Conservation (phyloP, 2,113 vertebrate species). For the Craseonycteris thonglongyai region DNA sequence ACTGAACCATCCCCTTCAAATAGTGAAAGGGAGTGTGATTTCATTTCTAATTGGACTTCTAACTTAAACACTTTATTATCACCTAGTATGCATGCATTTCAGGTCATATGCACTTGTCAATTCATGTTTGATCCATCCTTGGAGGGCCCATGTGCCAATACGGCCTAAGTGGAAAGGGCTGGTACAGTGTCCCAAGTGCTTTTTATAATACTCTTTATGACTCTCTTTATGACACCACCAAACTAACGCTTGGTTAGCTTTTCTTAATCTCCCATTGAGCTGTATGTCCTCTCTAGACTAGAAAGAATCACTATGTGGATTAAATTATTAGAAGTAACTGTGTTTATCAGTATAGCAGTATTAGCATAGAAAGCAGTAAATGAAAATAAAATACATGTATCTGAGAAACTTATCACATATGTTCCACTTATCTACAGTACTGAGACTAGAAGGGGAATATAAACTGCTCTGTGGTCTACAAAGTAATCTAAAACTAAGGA, state of each 20-base stretch:
- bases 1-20: neutral
- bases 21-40: neutral
- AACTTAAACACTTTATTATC: neutral
- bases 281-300: neutral
- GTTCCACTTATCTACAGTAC: neutral
- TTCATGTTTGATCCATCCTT: neutral
- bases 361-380: neutral
- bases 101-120: neutral
- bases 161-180: neutral
- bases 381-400: neutral
- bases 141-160: neutral
- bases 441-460: neutral
- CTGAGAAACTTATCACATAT: neutral
- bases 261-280: neutral
- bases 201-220: neutral
- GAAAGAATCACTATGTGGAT: neutral
- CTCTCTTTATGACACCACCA: neutral
- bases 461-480: neutral
- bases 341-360: neutral
- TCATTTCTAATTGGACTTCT: neutral
- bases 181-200: accelerated
- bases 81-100: neutral
- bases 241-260: neutral
- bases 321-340: neutral
- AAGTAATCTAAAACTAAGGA: neutral